Conservation (phyloP, 1,140 invertebrate genomes). For the Fopius arisanus region DNA sequence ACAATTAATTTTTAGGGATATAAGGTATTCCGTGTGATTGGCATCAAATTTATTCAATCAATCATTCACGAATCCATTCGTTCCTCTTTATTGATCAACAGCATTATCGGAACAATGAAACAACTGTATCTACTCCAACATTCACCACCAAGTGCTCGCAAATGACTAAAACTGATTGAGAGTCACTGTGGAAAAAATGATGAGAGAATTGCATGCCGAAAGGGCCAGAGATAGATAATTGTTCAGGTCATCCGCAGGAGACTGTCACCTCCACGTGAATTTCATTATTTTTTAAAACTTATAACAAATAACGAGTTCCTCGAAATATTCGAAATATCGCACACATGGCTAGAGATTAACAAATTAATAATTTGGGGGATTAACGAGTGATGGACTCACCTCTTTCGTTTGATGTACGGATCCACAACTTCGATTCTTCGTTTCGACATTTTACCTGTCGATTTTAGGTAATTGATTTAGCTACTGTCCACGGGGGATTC, state of each 20-base stretch:
- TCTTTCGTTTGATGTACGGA: conserved; percentile 79
- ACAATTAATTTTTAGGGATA: no score
- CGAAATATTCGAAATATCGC: no score
- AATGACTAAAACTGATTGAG: background rate
- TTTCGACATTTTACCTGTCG: conserved; percentile 73
- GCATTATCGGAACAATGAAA: background rate
- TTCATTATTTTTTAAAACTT: no score
- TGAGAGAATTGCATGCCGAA: background rate
- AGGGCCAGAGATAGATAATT: no score
- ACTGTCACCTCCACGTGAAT: no score
- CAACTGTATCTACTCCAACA: background rate
- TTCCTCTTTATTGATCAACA: background rate
- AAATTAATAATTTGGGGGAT: conserved; percentile 16
- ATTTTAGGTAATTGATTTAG: background rate
- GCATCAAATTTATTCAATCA: background rate
- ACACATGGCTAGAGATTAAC: background rate
- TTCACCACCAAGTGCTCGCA: background rate
- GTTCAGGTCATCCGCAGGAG: no score
- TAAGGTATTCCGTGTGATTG: no score
- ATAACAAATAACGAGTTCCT: background rate
- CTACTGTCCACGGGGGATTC: background rate
- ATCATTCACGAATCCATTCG: background rate
- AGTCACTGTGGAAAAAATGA: background rate
- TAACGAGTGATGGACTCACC: conserved; percentile 64
- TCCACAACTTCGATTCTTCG: conserved; percentile 84